A percentile compares a stretch with the other conserved stretches of the same genome.
phyloP scores from a whole-genome alignment of 1,140 invertebrate genomes.

The Heliconius hermathena region DNA sequence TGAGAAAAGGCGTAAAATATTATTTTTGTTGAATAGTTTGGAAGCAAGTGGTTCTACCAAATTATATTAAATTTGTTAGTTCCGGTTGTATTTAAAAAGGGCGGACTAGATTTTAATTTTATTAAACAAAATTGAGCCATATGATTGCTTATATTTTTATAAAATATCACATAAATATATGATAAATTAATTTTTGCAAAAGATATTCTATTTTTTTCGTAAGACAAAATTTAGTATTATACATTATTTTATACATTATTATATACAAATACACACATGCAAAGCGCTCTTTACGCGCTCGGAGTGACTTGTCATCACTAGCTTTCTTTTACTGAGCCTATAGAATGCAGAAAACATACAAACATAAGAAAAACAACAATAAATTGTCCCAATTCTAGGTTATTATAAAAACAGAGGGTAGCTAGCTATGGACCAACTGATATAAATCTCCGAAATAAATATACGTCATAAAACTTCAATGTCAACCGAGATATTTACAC shows the following conservation, averaged over 20 bases:
- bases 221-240: too few relatives aligned
- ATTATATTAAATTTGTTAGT: conserved; percentile 49
- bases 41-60: conserved; percentile 48
- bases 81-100: conserved; percentile 31
- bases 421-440: conserved; percentile 32
- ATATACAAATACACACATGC: too few relatives aligned
- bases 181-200: too few relatives aligned
- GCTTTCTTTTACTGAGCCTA: background rate
- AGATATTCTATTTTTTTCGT: too few relatives aligned
- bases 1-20: background rate
- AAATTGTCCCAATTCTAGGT: conserved; percentile 16
- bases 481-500: conserved; percentile 73
- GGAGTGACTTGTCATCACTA: background rate
- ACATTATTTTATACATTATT: too few relatives aligned
- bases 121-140: background rate
- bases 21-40: conserved; percentile 47
- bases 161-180: too few relatives aligned
- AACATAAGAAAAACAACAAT: background rate
- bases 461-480: conserved; percentile 67
- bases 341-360: background rate
- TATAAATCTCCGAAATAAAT: conserved; percentile 76
- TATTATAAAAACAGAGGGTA: conserved; percentile 37
- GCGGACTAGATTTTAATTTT: background rate
- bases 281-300: background rate
- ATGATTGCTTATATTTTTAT: background rate